Percentiles rank a stretch among this genome's conserved stretches.
Evolutionary conservation across 2,888 invertebrate species (phyloP).

Genomic region (Gari tellinella): DNA sequence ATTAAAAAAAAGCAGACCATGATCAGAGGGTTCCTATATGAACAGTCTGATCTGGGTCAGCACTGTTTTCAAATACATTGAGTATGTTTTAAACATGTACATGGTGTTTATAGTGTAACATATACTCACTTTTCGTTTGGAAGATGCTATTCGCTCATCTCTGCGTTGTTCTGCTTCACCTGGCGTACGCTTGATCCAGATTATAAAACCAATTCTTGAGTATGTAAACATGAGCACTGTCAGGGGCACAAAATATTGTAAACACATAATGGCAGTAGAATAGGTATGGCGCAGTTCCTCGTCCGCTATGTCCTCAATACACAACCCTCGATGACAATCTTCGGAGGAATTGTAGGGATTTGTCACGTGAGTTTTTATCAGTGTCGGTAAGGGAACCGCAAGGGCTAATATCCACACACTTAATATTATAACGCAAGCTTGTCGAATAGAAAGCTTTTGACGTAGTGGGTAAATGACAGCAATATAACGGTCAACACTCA

Average conservation of each 20-base stretch:
- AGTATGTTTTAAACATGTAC: no score
- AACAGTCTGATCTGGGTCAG: no score
- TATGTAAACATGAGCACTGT: constrained; percentile 94
- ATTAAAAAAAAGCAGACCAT: no score
- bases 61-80: no score
- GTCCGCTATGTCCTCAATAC: constrained; percentile 72
- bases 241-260: constrained; percentile 94
- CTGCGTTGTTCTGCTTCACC: constrained; percentile 94
- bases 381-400: constrained; percentile 92
- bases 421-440: constrained; percentile 89
- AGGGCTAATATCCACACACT: constrained; percentile 91
- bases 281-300: constrained; percentile 86
- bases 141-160: constrained; percentile 93
- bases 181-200: constrained; percentile 94
- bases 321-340: constrained; percentile 62
- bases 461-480: constrained; percentile 95
- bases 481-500: constrained; percentile 95
- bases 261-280: constrained; percentile 90
- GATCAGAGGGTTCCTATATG: no score
- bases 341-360: constrained; percentile 62
- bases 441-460: constrained; percentile 91
- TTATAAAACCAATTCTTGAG: constrained; percentile 93
- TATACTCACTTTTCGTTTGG: constrained; percentile 92
- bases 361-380: constrained; percentile 88
- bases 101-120: no score